Base-by-base conservation (phyloP, 2,888 invertebrate species). In the Lutraria lutraria region DNA sequence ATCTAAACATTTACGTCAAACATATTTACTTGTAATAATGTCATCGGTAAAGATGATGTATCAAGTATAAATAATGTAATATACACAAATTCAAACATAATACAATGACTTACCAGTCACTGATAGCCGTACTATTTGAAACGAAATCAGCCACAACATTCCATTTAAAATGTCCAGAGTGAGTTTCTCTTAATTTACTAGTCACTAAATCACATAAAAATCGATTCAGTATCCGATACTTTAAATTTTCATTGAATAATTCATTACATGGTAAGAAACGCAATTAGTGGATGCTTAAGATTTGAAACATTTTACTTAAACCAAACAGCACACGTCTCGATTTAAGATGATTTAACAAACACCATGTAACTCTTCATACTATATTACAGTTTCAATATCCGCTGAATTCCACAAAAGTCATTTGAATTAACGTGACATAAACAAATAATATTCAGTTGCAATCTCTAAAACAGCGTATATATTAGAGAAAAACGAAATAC, bases 211-310 rank as follows among this genome's bases (percentile, higher is more conserved):
- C 4, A 34, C 72, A 12, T 8, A 25, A 13, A 76, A 19, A 76
- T 76, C 76, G 76, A 76, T 76, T 34, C 2, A 76, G 29, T 76
- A 34, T 34, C 76, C 31, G 31, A 34, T 16, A 34, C 21, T 76
- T 76, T 34, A 76, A 76, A 31, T 16, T 76, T 31, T 31, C 76
- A 76, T 76, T 76, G 76, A 76, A 76, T 76, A 76, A 76, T 76
- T 76, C 29, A 76, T 76, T 34, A 76, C 4, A 76, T 76, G 25
- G 34, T 34, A 34, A 34, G 19, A 34, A 34, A 31, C 16, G 31
- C 76, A 31, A 76, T 76, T 76, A 76, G 29, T 34, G 19, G 19
- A 34, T 34, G 31, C 15, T 31, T 76, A 19, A 76, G 29, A 21
- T 19, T 21, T 6, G 76, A 19, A 25, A 34, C 8, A 13, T 19